A percentile compares a stretch with the other conserved stretches of the same genome.
Evolutionary conservation across 2,113 vertebrate species (phyloP).

Genomic region (Sinosuthora webbiana): DNA sequence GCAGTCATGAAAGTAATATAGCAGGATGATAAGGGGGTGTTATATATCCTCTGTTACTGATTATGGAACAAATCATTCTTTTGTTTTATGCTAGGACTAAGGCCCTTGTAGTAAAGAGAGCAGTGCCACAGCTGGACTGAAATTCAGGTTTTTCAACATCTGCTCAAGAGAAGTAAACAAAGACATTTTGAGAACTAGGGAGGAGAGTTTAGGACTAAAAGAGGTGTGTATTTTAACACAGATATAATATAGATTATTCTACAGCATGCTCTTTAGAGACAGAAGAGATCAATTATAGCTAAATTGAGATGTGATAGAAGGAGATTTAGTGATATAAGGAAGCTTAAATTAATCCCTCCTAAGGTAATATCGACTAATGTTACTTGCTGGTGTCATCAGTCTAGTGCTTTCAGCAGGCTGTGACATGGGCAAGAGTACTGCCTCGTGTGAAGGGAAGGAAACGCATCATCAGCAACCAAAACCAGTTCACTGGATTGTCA

Average conservation of each 20-base stretch:
- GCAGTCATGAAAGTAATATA: not conserved
- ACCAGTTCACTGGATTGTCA: not conserved
- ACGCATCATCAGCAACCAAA: not conserved
- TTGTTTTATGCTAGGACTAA: not conserved
- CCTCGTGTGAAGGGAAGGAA: not conserved
- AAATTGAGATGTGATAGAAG: constrained; percentile 41
- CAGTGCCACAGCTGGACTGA: not conserved
- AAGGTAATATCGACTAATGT: not conserved
- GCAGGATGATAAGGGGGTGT: not conserved
- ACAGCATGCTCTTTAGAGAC: not conserved
- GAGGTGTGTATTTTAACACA: not conserved
- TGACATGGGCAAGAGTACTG: not conserved
- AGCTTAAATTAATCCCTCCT: constrained; percentile 42
- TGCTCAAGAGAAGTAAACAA: not conserved
- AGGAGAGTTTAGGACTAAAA: not conserved
- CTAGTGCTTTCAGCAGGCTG: not conserved
- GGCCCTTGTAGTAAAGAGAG: not conserved
- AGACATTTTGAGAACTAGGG: not conserved
- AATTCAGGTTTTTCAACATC: not conserved
- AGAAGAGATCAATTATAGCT: constrained; percentile 54
- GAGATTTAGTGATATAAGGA: constrained; percentile 26
- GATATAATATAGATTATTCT: constrained; percentile 17
- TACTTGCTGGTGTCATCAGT: not conserved
- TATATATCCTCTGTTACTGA: not conserved
- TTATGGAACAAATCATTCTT: not conserved